phyloP scores from a whole-genome alignment of 92 coral and sea anemone species.

The Zoanthus gigantus region DNA sequence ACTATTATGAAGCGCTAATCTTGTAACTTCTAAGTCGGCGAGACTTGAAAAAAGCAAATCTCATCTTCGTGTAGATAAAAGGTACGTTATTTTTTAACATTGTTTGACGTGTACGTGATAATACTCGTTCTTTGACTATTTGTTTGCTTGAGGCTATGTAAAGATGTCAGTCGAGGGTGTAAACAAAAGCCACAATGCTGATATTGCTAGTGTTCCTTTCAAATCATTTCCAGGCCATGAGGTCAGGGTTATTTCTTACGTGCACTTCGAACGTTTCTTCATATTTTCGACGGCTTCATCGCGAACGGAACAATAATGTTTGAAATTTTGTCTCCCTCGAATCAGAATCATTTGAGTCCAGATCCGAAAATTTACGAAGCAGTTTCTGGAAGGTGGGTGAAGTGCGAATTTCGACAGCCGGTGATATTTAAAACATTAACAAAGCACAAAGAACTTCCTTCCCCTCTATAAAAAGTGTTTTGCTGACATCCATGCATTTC shows the following conservation, averaged over 20 bases:
- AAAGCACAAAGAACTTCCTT: slow-evolving; percentile 45
- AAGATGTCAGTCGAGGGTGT: slow-evolving; percentile 41
- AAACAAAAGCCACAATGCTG: slow-evolving; percentile 43
- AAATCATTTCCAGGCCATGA: slow-evolving; percentile 21
- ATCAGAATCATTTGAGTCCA: slow-evolving; percentile 21
- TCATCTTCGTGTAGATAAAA: background rate
- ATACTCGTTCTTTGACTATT: background rate
- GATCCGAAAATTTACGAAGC: slow-evolving; percentile 43
- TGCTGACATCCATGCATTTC: slow-evolving; percentile 33
- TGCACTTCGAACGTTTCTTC: background rate
- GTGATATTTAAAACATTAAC: background rate
- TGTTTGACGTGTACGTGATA: slow-evolving; percentile 30
- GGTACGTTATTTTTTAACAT: background rate
- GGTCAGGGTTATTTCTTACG: slow-evolving; percentile 36
- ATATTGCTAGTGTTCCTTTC: slow-evolving; percentile 23
- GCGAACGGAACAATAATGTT: slow-evolving; percentile 24
- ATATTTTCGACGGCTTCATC: background rate
- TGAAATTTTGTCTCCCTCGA: slow-evolving; percentile 36
- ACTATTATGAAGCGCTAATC: background rate
- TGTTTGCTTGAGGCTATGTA: slow-evolving; percentile 41
- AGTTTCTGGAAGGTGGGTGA: slow-evolving; percentile 31
- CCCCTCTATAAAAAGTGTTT: slow-evolving; percentile 21
- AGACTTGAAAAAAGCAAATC: background rate
- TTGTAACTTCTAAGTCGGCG: background rate
- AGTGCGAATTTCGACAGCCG: background rate